Evolutionary conservation across 1,140 invertebrate species (phyloP).

Genomic region (Zaprionus tsacasi): DNA sequence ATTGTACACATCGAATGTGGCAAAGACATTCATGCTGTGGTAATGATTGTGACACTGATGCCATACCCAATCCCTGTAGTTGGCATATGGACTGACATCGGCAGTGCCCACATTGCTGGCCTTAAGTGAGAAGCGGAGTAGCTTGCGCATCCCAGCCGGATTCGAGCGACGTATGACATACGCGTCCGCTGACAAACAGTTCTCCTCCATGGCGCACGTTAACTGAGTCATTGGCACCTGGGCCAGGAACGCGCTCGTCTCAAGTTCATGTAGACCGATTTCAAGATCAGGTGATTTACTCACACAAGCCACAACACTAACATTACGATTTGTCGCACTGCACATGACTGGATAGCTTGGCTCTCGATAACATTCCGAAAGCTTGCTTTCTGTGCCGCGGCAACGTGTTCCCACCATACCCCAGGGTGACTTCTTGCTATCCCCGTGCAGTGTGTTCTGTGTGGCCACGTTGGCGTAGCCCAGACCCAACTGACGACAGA

Average conservation of each 20-base stretch:
- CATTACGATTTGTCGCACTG: conserved; percentile 86
- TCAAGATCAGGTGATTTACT: conserved; percentile 92
- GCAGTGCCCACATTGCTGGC: conserved; percentile 95
- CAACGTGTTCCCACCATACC: conserved; percentile 90
- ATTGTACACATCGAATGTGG: conserved; percentile 96
- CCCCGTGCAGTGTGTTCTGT: conserved; percentile 88
- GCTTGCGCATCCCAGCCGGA: conserved; percentile 57
- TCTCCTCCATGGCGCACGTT: conserved; percentile 98
- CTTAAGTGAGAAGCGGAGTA: conserved; percentile 86
- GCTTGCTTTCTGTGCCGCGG: conserved; percentile 88
- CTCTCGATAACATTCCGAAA: conserved; percentile 89
- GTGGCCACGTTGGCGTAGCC: conserved; percentile 90
- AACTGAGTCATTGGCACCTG: conserved; percentile 92
- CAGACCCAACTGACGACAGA: conserved; percentile 90
- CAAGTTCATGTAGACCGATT: conserved; percentile 91
- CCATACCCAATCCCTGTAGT: conserved; percentile 97
- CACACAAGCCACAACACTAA: conserved; percentile 91
- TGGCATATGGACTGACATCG: conserved; percentile 94
- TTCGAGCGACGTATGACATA: conserved; percentile 88
- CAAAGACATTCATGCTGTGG: conserved; percentile 99
- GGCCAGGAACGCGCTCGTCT: conserved; percentile 93
- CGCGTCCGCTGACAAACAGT: conserved; percentile 93
- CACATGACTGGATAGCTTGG: conserved; percentile 82
- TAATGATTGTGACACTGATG: conserved; percentile 98
- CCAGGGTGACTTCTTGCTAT: conserved; percentile 85